A percentile compares a stretch with the other conserved stretches of the same genome.
Evolutionary conservation across 1,140 invertebrate species (phyloP).

Genomic region (Leptinotarsa lineolata): DNA sequence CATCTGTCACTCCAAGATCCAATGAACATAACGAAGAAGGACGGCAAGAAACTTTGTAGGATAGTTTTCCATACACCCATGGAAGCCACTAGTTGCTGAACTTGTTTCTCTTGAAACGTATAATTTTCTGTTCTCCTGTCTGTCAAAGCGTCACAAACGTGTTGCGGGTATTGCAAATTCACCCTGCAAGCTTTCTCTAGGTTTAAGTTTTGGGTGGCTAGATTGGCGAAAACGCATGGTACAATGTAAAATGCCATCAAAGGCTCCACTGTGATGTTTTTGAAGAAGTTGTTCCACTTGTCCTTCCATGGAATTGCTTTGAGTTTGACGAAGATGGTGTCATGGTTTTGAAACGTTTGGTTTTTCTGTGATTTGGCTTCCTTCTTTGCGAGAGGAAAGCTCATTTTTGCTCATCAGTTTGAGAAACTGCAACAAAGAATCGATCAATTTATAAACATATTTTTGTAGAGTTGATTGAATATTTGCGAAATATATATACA

Average conservation of each 20-base stretch:
- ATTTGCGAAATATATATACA: too few species aligned
- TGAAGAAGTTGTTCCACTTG: conserved; percentile 61
- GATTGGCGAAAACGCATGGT: conserved; percentile 74
- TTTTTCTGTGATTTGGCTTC: conserved; percentile 25
- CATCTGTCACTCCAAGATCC: conserved; percentile 78
- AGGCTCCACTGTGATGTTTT: conserved; percentile 78
- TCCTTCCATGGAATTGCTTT: conserved; percentile 59
- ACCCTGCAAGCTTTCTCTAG: conserved; percentile 83
- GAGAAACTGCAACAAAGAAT: conserved; percentile 22
- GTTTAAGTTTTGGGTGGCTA: conserved; percentile 82
- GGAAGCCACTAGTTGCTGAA: conserved; percentile 72
- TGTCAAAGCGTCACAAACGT: conserved; percentile 74
- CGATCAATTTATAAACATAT: too few species aligned
- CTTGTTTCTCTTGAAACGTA: conserved; percentile 71
- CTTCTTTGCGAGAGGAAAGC: conserved; percentile 32
- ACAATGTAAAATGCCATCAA: conserved; percentile 81
- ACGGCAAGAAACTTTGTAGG: conserved; percentile 74
- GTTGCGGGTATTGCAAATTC: conserved; percentile 71
- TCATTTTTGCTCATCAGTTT: conserved; percentile 39
- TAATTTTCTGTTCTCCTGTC: conserved; percentile 72
- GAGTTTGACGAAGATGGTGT: conserved; percentile 39
- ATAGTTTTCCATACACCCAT: conserved; percentile 83
- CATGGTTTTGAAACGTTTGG: conserved; percentile 23
- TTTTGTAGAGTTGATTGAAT: too few species aligned
- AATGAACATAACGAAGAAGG: conserved; percentile 75